Evolutionary conservation across 2,797 vertebrate species (phyloP), one percentile per base, ranked within the genome.

Genomic region (Phalanger gymnotis): DNA sequence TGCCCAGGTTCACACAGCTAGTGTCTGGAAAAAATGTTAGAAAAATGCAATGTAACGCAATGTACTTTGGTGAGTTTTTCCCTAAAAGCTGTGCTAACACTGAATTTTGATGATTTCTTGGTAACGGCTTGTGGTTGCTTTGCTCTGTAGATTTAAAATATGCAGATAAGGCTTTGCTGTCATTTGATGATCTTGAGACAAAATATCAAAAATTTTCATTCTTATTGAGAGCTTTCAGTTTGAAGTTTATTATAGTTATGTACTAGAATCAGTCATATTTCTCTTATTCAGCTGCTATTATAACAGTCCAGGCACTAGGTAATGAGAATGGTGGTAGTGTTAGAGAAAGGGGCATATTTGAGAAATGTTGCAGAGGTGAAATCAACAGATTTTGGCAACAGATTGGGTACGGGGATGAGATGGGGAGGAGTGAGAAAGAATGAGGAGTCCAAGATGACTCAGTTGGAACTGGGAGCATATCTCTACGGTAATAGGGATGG

Each of bases 261-360:
- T 25, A 13, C 11, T 6, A 73, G 92, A 95, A 96, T 96, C 92
- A 95, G 96, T 58, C 52, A 87, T 61, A 92, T 73, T 58, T 91
- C 30, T 28, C 25, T 14, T 9, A 4, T 53, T 96, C 96, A 94
- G 25, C 2, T 93, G 96, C 56, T 1, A 1, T 95, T 90, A 25
- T 22, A 47, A 25, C 47, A 81, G 5, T 81, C n/a, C n/a, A 47
- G 66, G 66, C 19, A 6, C 25, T 22, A 27, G 22, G 40, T 51
- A 51, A 47, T 51, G 22, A 87, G 22, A 87, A 87, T 87, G 40
- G 40, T 87, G 40, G 25, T 87, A 28, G 40, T 51, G 9, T 87
- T 25, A 28, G 73, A 87, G 40, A 87, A 51, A 19, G 58, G 31
- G 31, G 19, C 66, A 81, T 81, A 81, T 81, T 40, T 47, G 22